Evolutionary conservation across 2,113 vertebrate genomes (phyloP).

Genomic region (Lichenostomus cassidix): DNA sequence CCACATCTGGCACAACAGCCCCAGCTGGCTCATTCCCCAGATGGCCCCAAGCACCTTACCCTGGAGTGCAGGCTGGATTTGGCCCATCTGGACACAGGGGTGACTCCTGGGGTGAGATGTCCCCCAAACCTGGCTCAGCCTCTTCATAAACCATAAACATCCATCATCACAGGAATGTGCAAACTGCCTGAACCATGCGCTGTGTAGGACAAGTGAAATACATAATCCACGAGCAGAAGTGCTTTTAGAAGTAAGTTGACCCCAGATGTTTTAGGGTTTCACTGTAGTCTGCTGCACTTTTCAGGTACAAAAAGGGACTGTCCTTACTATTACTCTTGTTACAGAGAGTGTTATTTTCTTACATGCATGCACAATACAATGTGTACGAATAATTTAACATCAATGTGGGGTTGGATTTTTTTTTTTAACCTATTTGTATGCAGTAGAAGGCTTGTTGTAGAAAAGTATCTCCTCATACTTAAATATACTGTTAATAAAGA

Average conservation of each 20-base stretch:
- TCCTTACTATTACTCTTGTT: slow-evolving; percentile 73
- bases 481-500: slow-evolving; percentile 69
- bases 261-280: slow-evolving; percentile 22
- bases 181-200: neutral
- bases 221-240: slow-evolving; percentile 15
- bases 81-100: neutral
- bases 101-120: neutral
- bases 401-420: slow-evolving; percentile 63
- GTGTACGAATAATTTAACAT: slow-evolving; percentile 69
- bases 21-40: fast-evolving
- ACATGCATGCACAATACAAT: slow-evolving; percentile 73
- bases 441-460: slow-evolving; percentile 73
- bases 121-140: neutral
- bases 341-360: slow-evolving; percentile 73
- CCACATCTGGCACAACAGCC: fast-evolving
- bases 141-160: neutral
- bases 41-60: neutral
- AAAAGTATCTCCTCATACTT: slow-evolving; percentile 69
- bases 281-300: slow-evolving; percentile 56
- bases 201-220: neutral
- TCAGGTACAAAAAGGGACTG: slow-evolving; percentile 71
- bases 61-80: neutral
- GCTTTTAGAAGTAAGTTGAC: slow-evolving; percentile 39
- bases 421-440: slow-evolving; percentile 73
- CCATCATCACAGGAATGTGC: neutral